Evolutionary conservation across 2,888 invertebrate genomes (phyloP).

Genomic region (Nematopogon swammerdamellus): DNA sequence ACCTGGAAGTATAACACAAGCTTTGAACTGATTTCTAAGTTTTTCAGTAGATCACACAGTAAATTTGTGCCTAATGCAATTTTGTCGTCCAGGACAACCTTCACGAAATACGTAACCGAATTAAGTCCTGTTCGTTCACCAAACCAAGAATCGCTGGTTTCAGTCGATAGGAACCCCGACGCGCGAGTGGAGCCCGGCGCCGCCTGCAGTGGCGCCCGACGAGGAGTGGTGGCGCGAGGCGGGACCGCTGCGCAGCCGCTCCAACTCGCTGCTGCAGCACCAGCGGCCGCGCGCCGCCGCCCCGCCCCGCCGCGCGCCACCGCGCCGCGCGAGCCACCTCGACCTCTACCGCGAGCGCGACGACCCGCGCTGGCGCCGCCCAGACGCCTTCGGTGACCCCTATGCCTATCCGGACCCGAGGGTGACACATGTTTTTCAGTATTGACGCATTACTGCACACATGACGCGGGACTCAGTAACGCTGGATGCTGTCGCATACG

Average conservation of each 20-base stretch:
- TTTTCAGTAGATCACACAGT: too few relatives aligned
- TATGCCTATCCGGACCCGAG: constrained; percentile 1
- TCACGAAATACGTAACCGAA: too few relatives aligned
- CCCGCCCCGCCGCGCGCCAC: constrained; percentile 17
- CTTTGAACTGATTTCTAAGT: too few relatives aligned
- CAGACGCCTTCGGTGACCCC: constrained; percentile 23
- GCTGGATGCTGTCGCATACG: too few relatives aligned
- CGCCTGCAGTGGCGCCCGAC: constrained; percentile 19
- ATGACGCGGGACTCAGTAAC: too few relatives aligned
- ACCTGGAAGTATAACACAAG: too few relatives aligned
- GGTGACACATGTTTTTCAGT: constrained; percentile 1
- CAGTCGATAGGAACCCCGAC: background rate
- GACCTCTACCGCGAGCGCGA: constrained; percentile 31
- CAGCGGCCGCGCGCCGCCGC: constrained; percentile 13
- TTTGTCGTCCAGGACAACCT: too few relatives aligned
- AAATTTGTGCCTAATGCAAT: too few relatives aligned
- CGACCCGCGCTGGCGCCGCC: constrained; percentile 26
- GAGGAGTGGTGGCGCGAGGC: constrained; percentile 36
- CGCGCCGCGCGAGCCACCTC: constrained; percentile 41
- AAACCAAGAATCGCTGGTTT: too few relatives aligned
- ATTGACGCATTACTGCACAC: too few relatives aligned
- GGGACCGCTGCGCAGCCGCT: constrained; percentile 29
- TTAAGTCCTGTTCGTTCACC: too few relatives aligned
- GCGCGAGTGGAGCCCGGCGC: background rate
- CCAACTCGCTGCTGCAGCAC: constrained; percentile 9